These are phyloP conservation scores for Notoglanidium macrostoma DNA, from an alignment of 2,797 vertebrate species.

Conservation along the genomic window DNA sequence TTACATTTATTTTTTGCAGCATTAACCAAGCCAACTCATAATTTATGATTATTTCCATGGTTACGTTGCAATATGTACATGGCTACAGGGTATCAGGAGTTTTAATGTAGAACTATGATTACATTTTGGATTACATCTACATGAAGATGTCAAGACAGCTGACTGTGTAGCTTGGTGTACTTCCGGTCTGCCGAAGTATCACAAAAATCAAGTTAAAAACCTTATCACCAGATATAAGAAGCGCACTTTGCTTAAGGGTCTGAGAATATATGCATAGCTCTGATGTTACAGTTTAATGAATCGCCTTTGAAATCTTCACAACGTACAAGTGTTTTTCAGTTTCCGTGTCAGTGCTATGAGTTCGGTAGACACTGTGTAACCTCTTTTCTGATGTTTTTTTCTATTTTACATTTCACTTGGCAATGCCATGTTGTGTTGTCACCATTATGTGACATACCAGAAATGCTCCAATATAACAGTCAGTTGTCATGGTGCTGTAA, in stretches of 20 bases:
- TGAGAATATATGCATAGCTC: neutral
- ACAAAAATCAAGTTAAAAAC: neutral
- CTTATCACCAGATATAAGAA: neutral
- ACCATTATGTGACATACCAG: neutral
- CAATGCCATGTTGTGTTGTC: neutral
- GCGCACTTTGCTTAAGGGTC: neutral
- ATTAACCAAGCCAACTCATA: neutral
- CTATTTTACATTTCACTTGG: neutral
- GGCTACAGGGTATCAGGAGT: too few relatives aligned
- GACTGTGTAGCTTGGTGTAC: neutral
- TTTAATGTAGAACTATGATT: too few relatives aligned
- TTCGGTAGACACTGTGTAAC: neutral
- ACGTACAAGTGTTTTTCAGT: neutral
- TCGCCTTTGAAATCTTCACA: neutral
- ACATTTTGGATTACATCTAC: too few relatives aligned
- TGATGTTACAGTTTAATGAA: neutral
- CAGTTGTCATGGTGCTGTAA: conserved; percentile 1
- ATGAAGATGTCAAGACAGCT: neutral
- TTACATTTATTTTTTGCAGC: neutral
- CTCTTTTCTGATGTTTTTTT: neutral
- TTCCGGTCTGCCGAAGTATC: neutral
- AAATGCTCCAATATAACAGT: neutral
- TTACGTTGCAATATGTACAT: too few relatives aligned
- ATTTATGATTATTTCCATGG: too few relatives aligned
- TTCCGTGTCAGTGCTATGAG: neutral